phyloP scores from a whole-genome alignment of 2,113 vertebrate genomes.

The Camelus bactrianus region DNA sequence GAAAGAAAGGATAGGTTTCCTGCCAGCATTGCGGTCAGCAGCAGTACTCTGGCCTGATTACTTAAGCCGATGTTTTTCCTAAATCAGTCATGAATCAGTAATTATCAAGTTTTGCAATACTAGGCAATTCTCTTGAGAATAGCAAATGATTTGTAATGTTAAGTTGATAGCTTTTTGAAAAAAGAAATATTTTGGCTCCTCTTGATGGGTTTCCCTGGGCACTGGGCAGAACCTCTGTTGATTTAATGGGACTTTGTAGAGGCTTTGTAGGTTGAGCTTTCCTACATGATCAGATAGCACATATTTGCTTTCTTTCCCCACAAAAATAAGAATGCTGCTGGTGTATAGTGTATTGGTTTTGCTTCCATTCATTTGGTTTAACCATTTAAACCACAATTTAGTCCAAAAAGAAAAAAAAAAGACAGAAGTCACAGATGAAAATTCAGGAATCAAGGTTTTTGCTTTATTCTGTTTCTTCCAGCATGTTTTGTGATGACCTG shows the following conservation, averaged over 20 bases:
- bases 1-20: conserved; percentile 79
- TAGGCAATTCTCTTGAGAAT: conserved; percentile 85
- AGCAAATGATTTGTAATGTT: conserved; percentile 87
- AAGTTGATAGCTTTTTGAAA: conserved; percentile 80
- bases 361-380: conserved; percentile 67
- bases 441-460: conserved; percentile 45
- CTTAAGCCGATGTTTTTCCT: conserved; percentile 90
- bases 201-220: conserved; percentile 67
- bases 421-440: conserved; percentile 7
- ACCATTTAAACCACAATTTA: conserved; percentile 50
- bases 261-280: conserved; percentile 67
- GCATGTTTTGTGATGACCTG: background rate
- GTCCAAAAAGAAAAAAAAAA: background rate
- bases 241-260: conserved; percentile 70
- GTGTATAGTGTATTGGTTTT: conserved; percentile 46
- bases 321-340: conserved; percentile 64
- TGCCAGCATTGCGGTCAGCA: conserved; percentile 86
- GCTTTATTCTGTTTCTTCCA: conserved; percentile 36
- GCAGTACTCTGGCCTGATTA: conserved; percentile 88
- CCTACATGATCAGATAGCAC: conserved; percentile 48
- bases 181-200: conserved; percentile 66
- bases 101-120: conserved; percentile 91
- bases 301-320: conserved; percentile 38
- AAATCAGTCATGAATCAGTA: conserved; percentile 91
- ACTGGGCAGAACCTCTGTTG: conserved; percentile 62